phyloP scores from a whole-genome alignment of 1,140 invertebrate genomes.

The Drosophila equinoxialis region DNA sequence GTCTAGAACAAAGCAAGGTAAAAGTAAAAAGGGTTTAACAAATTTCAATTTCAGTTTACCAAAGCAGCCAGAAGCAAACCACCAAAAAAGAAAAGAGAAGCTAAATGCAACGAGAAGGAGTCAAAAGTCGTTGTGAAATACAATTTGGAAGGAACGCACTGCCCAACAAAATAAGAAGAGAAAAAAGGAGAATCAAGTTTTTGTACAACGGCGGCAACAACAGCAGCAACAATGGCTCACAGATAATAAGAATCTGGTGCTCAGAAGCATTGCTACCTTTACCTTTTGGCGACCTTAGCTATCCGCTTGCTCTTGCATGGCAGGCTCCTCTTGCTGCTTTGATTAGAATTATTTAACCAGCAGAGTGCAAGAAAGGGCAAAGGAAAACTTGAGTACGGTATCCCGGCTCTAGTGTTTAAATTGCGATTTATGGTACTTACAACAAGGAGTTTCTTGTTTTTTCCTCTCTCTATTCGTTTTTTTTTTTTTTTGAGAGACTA shows the following conservation, averaged over 20 bases:
- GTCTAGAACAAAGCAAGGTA: conserved; percentile 20
- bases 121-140: conserved; percentile 60
- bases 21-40: conserved; percentile 48
- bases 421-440: conserved; percentile 73
- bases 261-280: conserved; percentile 40
- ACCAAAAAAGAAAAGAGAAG: conserved; percentile 16
- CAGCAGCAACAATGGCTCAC: conserved; percentile 54
- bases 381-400: conserved; percentile 26
- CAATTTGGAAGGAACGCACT: conserved; percentile 44
- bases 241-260: conserved; percentile 62
- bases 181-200: conserved; percentile 44
- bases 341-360: conserved; percentile 73
- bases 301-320: conserved; percentile 15
- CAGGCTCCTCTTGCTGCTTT: conserved; percentile 34
- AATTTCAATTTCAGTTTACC: conserved; percentile 70
- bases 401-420: conserved; percentile 52
- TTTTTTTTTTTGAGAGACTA: conserved; percentile 18
- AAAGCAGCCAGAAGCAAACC: conserved; percentile 23
- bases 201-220: not conserved
- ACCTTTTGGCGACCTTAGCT: conserved; percentile 65
- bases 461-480: conserved; percentile 14
- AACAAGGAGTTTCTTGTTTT: not conserved
- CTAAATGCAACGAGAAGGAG: conserved; percentile 27
- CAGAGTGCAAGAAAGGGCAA: conserved; percentile 26
- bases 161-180: conserved; percentile 25